Evolutionary conservation across 2,113 vertebrate species (phyloP), one percentile per base, ranked within the genome.

Genomic region (Pelecanoides urinatrix): DNA sequence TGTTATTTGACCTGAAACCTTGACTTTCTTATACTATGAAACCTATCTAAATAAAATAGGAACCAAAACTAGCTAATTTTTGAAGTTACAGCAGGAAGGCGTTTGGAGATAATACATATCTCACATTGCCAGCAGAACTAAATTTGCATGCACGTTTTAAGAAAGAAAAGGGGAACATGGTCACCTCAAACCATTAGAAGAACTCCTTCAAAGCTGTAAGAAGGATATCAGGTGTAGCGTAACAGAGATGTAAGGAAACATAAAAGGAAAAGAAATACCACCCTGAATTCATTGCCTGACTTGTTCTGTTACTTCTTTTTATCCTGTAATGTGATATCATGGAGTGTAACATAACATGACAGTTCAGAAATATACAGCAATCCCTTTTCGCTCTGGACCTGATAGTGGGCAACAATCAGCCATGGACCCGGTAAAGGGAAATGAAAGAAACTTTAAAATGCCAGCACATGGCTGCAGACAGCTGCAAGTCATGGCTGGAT

Each of bases 231-330:
- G 40, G 67, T 34, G 38, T 3, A 56, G 34, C 7, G 13, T 68
- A 89, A 91, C 42, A 72, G 73, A 94, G 42, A 47, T 27, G 75
- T 50, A 85, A 86, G 40, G 38, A 87, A 95, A 91, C 50, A 82
- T 85, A 49, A 89, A 94, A 92, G 76, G 17, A 68, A 85, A 81
- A 76, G 19, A 93, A 92, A 86, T 29, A 88, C 34, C 13, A 38
- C 42, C 20, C 42, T 84, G 75, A 79, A 95, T 68, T 91, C 89
- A 85, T 68, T 70, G 76, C 85, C 47, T 92, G 91, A 84, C 93
- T 92, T 94, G 88, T 93, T 95, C 94, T 50, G 73, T 87, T 94
- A 90, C 68, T 85, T 86, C 70, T 62, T 94, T 92, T 95, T 47
- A 91, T 92, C 76, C 79, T 95, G 75, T 85, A 90, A 93, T 59